Evolutionary conservation across 2,888 invertebrate species (phyloP), one percentile per base, ranked within the genome.

Genomic region (Colostygia pectinataria): DNA sequence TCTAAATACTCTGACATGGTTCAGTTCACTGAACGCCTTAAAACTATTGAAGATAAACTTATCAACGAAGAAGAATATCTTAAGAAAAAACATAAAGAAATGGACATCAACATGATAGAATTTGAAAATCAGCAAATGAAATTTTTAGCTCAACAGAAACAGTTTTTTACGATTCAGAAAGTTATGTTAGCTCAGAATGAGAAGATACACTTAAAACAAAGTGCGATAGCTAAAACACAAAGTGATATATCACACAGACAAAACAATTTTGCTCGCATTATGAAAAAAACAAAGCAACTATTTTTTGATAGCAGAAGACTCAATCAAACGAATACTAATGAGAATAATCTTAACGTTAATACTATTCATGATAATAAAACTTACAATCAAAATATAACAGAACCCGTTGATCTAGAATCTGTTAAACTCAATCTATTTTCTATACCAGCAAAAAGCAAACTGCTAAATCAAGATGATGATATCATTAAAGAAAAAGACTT

Each of bases 381-480:
- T 20, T 25, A 9, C 15, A 2, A 15, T 6, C 12, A 18, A 23
- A 37, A 41, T 13, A 64, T 75, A 1, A 63, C 70, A 0, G 41
- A 59, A 0, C 57, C 73, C 4, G 29, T 56, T 1, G 59, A 68
- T 1, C 74, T 76, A 2, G 82, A 84, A 59, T 69, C 75, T 0
- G 55, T 89, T 0, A 89, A 86, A 78, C 84, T 89, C 1, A 81
- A 86, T 45, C 59, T 90, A 1, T 83, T 89, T 44, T 77, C 83
- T 0, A 73, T 85, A 13, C 80, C 83, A 5, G 53, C 68, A 0
- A 56, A 66, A 0, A 68, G 60, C 6, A 73, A 71, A 43, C 51
- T 84, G 2, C 57, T 63, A 52, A 75, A 87, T 40, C 77, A 84
- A 53, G 88, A 90, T 13, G 74, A 76, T 34, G 45, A 74, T n/a